Evolutionary conservation across 2,888 invertebrate genomes (phyloP).

Genomic region (Drosophila setosimentum): DNA sequence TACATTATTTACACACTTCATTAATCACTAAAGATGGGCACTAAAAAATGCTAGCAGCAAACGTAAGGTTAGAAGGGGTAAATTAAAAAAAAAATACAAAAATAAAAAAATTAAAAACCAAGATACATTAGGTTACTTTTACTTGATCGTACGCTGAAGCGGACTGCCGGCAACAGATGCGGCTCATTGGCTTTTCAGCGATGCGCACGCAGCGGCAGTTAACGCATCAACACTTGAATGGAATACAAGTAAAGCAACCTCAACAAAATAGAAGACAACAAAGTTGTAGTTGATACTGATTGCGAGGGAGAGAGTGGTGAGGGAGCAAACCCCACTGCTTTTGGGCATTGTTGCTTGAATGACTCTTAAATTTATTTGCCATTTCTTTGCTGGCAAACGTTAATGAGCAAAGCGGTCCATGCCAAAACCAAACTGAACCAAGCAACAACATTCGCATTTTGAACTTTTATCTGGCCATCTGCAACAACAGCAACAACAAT

Average conservation of each 20-base stretch:
- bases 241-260: slow-evolving; percentile 42
- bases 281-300: slow-evolving; percentile 39
- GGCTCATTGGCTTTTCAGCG: slow-evolving; percentile 79
- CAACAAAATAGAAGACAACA: slow-evolving; percentile 44
- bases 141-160: slow-evolving; percentile 47
- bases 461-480: slow-evolving; percentile 78
- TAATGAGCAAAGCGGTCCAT: slow-evolving; percentile 70
- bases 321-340: slow-evolving; percentile 30
- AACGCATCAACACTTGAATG: slow-evolving; percentile 78
- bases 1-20: slow-evolving; percentile 80
- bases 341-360: slow-evolving; percentile 78
- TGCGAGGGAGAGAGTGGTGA: background rate
- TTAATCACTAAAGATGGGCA: slow-evolving; percentile 73
- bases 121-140: slow-evolving; percentile 71
- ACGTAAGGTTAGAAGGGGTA: slow-evolving; percentile 40
- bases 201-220: slow-evolving; percentile 79
- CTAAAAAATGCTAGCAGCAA: slow-evolving; percentile 52
- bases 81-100: slow-evolving; percentile 8
- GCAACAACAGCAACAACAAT: slow-evolving; percentile 59
- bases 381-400: slow-evolving; percentile 75
- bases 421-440: slow-evolving; percentile 19
- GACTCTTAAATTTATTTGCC: slow-evolving; percentile 82
- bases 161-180: slow-evolving; percentile 50
- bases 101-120: no score
- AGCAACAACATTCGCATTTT: slow-evolving; percentile 68